Evolutionary conservation across 2,888 invertebrate genomes (phyloP).

Genomic region (Tenodera sinensis): DNA sequence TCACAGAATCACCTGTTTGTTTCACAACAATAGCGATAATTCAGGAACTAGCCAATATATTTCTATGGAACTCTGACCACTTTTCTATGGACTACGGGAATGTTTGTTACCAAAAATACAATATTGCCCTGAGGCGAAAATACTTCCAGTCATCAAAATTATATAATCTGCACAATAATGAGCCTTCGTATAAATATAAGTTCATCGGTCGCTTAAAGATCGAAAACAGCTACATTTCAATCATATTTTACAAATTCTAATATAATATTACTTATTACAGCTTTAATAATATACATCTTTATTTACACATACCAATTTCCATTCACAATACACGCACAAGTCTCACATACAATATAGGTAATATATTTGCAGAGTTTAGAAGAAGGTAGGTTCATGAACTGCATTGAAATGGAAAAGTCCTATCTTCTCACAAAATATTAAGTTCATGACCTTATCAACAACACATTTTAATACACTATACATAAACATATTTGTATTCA

Average conservation of each 20-base stretch:
- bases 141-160: neutral
- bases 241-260: neutral
- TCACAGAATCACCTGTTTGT: neutral
- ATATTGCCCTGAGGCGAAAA: neutral
- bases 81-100: neutral
- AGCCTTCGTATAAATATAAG: neutral
- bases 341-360: neutral
- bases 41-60: neutral
- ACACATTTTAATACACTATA: neutral
- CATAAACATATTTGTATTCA: neutral
- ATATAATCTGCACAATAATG: neutral
- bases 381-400: neutral
- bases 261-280: neutral
- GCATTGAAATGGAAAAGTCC: neutral
- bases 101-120: neutral
- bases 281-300: neutral
- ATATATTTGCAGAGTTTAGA: neutral
- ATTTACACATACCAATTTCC: neutral
- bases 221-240: neutral
- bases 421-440: neutral
- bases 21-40: neutral
- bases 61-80: neutral
- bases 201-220: neutral
- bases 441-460: no score
- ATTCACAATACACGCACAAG: neutral